Conservation (phyloP, 2,113 vertebrate species). For the Nothocercus julius region DNA sequence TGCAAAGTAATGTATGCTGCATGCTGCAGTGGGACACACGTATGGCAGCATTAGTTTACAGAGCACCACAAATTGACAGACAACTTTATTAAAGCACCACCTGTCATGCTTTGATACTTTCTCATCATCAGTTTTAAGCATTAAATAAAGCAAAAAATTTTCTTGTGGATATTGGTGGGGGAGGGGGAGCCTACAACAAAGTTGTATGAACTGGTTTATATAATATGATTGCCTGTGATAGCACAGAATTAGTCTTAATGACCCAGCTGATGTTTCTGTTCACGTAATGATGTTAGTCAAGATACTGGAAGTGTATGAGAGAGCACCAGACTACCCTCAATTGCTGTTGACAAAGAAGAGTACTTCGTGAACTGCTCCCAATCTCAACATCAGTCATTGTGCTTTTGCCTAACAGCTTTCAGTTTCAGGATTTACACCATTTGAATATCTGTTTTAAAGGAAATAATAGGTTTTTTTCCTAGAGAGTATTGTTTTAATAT, state of each 20-base stretch:
- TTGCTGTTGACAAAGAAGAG: neutral
- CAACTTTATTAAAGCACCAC: neutral
- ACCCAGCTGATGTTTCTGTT: neutral
- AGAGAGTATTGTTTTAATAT: neutral
- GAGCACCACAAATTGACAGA: neutral
- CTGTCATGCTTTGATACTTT: neutral
- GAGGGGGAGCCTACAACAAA: neutral
- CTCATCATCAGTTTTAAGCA: neutral
- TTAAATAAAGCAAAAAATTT: neutral
- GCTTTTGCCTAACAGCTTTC: neutral
- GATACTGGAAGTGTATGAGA: neutral
- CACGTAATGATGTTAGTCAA: neutral
- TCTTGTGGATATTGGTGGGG: neutral
- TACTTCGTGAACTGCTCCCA: neutral
- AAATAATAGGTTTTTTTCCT: neutral
- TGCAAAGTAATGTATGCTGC: neutral
- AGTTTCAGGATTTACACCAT: neutral
- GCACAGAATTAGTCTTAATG: neutral
- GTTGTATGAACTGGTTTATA: neutral
- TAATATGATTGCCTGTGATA: neutral
- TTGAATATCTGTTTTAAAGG: neutral
- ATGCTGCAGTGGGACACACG: rapidly evolving
- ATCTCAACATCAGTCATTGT: neutral
- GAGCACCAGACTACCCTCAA: neutral
- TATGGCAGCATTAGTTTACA: neutral